Evolutionary conservation across 2,113 vertebrate species (phyloP).

Genomic region (Hylia prasina): DNA sequence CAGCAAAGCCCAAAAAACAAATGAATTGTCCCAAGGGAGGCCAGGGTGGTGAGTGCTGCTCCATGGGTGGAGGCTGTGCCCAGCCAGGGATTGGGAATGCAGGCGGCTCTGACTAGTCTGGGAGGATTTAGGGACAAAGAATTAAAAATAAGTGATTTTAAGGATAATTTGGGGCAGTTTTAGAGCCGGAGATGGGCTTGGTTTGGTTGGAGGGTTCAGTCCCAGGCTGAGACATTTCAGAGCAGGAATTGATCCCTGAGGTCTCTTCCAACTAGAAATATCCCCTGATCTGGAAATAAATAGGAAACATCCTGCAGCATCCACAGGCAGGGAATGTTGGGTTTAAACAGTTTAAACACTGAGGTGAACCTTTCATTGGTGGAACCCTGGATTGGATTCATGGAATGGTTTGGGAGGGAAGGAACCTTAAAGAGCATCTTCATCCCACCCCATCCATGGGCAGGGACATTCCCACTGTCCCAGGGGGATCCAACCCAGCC

Average conservation of each 20-base stretch:
- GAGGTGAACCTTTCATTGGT: too few relatives aligned
- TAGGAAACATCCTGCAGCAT: fast-evolving
- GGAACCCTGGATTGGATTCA: neutral
- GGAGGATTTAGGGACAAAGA: neutral
- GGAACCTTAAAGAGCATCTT: fast-evolving
- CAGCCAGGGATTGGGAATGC: fast-evolving
- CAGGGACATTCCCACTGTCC: neutral
- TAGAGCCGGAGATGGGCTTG: neutral
- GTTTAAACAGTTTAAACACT: fast-evolving
- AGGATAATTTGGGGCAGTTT: fast-evolving
- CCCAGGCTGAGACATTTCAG: too few relatives aligned
- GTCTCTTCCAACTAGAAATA: neutral
- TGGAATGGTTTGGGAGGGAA: neutral
- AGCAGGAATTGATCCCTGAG: neutral
- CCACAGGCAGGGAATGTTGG: fast-evolving
- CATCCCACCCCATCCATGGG: fast-evolving
- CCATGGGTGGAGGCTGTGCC: fast-evolving
- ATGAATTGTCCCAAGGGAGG: fast-evolving
- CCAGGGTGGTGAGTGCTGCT: neutral
- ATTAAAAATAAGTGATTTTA: neutral
- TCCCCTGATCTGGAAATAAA: neutral
- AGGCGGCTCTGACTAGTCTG: fast-evolving
- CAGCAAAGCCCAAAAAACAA: neutral
- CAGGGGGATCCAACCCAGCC: too few relatives aligned
- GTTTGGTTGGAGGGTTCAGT: too few relatives aligned